Percentiles rank a stretch among this genome's conserved stretches.
phyloP scores from a whole-genome alignment of 2,888 invertebrate genomes.

The Volucella zonaria region DNA sequence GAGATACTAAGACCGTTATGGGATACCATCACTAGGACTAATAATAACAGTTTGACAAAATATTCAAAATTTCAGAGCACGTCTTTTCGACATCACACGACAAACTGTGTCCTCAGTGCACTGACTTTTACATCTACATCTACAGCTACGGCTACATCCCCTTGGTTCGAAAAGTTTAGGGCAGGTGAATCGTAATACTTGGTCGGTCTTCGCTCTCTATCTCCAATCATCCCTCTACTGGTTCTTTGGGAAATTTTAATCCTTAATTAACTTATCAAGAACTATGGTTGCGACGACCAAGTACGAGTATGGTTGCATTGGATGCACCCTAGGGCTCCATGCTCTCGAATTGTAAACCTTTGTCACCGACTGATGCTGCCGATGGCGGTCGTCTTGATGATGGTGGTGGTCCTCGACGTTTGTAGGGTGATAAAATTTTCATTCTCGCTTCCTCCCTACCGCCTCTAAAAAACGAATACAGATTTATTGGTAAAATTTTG shows the following conservation, averaged over 20 bases:
- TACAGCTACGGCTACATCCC: not conserved
- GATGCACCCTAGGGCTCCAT: conserved; percentile 49
- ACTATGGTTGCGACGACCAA: conserved; percentile 43
- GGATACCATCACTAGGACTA: too few species aligned
- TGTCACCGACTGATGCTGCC: conserved; percentile 48
- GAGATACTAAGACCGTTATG: too few species aligned
- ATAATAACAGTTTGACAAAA: conserved; percentile 63
- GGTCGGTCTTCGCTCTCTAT: conserved; percentile 44
- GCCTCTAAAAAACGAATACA: conserved; percentile 51
- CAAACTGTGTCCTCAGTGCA: conserved; percentile 39
- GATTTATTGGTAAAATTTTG: conserved; percentile 71
- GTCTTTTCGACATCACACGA: conserved; percentile 67
- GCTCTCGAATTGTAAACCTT: conserved; percentile 39
- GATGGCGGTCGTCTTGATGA: not conserved
- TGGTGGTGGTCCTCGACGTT: not conserved
- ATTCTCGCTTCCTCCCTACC: conserved; percentile 1
- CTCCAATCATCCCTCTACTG: conserved; percentile 19
- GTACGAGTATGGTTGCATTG: conserved; percentile 55
- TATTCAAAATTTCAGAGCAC: conserved; percentile 66
- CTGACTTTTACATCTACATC: not conserved
- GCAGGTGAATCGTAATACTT: conserved; percentile 54
- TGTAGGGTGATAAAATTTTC: conserved; percentile 39
- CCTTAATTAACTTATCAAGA: conserved; percentile 76
- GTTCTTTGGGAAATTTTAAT: conserved; percentile 74
- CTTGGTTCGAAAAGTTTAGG: not conserved